Evolutionary conservation across 2,113 vertebrate genomes (phyloP).

Genomic region (Lamprotornis superbus): DNA sequence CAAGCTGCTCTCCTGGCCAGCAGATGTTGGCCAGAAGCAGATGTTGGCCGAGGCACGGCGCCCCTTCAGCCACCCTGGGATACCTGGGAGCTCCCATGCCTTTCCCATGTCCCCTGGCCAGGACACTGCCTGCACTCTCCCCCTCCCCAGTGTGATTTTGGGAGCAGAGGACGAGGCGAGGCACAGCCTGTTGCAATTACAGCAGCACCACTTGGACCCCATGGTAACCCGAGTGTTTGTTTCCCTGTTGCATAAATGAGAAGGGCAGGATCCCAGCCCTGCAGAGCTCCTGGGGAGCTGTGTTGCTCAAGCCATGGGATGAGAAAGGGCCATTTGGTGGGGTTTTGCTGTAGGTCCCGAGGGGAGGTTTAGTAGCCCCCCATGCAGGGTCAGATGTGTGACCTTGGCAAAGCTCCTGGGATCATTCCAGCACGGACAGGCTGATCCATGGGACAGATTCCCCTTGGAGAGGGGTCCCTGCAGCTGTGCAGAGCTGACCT

Average conservation of each 20-base stretch:
- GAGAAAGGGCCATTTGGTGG: neutral
- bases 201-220: neutral
- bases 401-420: neutral
- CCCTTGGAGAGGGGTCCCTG: neutral
- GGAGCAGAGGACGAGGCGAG: accelerated
- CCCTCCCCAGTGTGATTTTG: neutral
- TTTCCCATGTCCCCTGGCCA: neutral
- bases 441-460: neutral
- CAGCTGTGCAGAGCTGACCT: neutral
- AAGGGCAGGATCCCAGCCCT: neutral
- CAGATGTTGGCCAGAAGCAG: neutral
- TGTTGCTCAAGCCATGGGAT: neutral
- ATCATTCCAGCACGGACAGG: neutral
- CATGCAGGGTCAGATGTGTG: neutral
- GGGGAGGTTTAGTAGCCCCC: neutral
- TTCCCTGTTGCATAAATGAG: neutral
- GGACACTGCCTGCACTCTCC: neutral
- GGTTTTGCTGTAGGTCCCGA: accelerated
- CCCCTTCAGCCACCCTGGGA: neutral
- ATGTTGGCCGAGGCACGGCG: accelerated
- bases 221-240: neutral
- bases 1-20: neutral
- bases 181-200: neutral
- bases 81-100: neutral
- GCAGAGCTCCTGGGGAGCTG: neutral